These are phyloP conservation scores for Serrognathus titanus DNA, from an alignment of 2,888 invertebrate species.

Conservation along the genomic window DNA sequence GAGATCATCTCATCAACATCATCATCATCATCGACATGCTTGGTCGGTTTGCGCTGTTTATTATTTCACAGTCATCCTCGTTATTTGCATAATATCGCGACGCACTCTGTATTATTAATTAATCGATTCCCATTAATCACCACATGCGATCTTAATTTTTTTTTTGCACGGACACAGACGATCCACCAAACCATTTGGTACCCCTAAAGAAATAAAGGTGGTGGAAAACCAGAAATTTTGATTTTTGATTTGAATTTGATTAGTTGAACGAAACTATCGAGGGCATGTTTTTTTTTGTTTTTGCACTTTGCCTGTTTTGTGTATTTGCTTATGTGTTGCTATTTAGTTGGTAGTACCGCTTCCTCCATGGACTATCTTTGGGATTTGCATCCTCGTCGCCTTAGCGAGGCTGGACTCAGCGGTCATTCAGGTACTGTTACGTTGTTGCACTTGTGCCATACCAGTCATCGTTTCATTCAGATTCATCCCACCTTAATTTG, in stretches of 20 bases:
- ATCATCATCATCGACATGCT: too few species aligned
- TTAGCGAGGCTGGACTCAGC: constrained; percentile 72
- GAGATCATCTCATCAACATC: too few species aligned
- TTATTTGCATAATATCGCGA: too few species aligned
- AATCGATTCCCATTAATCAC: background rate
- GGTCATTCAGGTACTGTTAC: constrained; percentile 65
- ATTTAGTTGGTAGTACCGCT: constrained; percentile 47
- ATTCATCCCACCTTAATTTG: background rate
- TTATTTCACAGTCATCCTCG: too few species aligned
- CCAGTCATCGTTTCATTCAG: background rate
- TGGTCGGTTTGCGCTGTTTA: too few species aligned
- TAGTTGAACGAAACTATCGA: background rate
- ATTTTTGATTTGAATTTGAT: background rate
- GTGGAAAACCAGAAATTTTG: background rate
- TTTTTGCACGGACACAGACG: background rate
- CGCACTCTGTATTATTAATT: too few species aligned
- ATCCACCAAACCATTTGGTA: too few species aligned
- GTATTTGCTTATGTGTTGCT: constrained; percentile 48
- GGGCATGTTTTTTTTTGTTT: constrained; percentile 6
- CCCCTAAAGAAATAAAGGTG: background rate
- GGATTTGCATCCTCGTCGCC: constrained; percentile 69
- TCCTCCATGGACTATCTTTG: constrained; percentile 70
- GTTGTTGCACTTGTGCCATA: constrained; percentile 1
- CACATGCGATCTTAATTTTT: background rate
- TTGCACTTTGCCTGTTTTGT: constrained; percentile 21